Percentiles rank a stretch among this genome's conserved stretches.
phyloP scores from a whole-genome alignment of 2,888 invertebrate species.

The Drosophila greeni region DNA sequence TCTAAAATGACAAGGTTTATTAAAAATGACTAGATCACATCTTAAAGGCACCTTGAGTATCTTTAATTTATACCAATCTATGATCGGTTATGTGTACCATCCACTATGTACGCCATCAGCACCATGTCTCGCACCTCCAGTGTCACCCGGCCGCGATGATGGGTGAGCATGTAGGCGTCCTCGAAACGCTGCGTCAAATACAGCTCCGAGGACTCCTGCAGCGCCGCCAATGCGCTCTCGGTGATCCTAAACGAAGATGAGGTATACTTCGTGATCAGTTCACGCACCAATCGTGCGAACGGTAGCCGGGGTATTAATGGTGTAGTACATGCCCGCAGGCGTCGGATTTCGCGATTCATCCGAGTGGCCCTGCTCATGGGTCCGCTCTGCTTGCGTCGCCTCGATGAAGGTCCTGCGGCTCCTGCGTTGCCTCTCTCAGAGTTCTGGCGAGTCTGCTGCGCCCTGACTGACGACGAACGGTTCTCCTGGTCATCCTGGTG shows the following conservation, averaged over 20 bases:
- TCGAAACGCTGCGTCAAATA: slow-evolving; percentile 80
- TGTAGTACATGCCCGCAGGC: slow-evolving; percentile 44
- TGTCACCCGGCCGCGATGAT: slow-evolving; percentile 80
- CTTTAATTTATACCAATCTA: neutral
- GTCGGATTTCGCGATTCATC: slow-evolving; percentile 37
- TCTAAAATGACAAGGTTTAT: neutral
- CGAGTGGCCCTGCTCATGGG: slow-evolving; percentile 17
- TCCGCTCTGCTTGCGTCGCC: slow-evolving; percentile 38
- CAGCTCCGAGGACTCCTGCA: slow-evolving; percentile 80
- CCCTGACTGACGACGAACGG: neutral
- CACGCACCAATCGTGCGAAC: slow-evolving; percentile 79
- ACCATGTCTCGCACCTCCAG: slow-evolving; percentile 79
- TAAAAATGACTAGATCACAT: neutral
- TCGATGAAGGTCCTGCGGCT: neutral
- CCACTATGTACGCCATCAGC: slow-evolving; percentile 66
- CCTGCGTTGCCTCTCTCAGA: neutral
- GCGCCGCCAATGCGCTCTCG: slow-evolving; percentile 77
- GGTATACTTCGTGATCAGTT: slow-evolving; percentile 73
- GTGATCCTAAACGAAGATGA: slow-evolving; percentile 68
- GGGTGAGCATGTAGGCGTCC: slow-evolving; percentile 78
- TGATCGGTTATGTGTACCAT: neutral
- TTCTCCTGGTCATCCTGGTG: slow-evolving; percentile 21
- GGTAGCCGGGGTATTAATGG: slow-evolving; percentile 78
- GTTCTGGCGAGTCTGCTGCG: neutral
- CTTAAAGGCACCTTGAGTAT: neutral